phyloP scores from a whole-genome alignment of 2,797 vertebrate genomes.

The Parauchenoglanis ngamensis region DNA sequence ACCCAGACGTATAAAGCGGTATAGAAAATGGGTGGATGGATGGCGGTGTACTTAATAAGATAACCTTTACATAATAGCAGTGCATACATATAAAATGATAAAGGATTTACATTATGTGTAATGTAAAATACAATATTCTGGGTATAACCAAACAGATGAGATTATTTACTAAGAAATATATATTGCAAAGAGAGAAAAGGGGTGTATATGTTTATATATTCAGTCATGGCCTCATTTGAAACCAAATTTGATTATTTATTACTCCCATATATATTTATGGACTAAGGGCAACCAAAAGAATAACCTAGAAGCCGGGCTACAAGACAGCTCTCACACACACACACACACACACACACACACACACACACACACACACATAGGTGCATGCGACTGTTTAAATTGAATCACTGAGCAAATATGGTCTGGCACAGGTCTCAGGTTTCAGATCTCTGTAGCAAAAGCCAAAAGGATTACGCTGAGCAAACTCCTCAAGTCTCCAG shows the following conservation, averaged over 20 bases:
- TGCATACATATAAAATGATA: constrained; percentile 5
- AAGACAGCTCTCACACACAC: not conserved
- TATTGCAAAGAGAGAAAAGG: not conserved
- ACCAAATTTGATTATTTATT: not conserved
- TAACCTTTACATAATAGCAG: not conserved
- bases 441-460: constrained; percentile 11
- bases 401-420: constrained; percentile 21
- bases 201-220: not conserved
- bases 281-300: not conserved
- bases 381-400: not conserved
- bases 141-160: not conserved
- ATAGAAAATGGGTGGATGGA: no score
- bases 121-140: not conserved
- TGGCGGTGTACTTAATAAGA: not conserved
- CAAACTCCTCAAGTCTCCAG: constrained; percentile 7
- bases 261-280: not conserved
- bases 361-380: no score
- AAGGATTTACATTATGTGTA: not conserved
- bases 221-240: not conserved
- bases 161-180: not conserved
- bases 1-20: not conserved
- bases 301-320: not conserved
- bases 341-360: not conserved
- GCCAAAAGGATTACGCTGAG: constrained; percentile 22
- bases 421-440: not conserved